Percentiles rank a stretch among this genome's conserved stretches.
phyloP scores from a whole-genome alignment of 2,113 vertebrate genomes.

The Ameiurus melas region DNA sequence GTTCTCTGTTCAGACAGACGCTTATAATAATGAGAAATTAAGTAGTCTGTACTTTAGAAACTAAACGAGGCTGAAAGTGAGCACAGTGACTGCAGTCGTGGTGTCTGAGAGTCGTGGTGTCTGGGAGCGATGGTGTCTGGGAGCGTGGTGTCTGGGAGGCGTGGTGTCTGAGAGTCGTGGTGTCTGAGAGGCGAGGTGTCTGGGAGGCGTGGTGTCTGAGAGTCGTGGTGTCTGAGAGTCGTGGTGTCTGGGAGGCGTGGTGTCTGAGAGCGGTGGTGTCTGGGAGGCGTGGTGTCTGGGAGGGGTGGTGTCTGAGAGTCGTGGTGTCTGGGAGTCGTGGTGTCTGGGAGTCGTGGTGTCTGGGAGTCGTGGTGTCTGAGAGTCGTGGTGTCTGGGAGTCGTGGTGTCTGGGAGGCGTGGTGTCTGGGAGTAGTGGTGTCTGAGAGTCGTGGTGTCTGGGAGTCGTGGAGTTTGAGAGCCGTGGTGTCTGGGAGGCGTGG shows the following conservation, averaged over 20 bases:
- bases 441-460: slow-evolving; percentile 7
- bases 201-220: slow-evolving; percentile 2
- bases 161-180: background rate
- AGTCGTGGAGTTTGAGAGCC: no score
- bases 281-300: slow-evolving; percentile 6
- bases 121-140: no score
- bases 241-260: background rate
- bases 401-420: background rate
- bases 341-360: background rate
- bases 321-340: slow-evolving; percentile 19
- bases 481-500: slow-evolving; percentile 17
- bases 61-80: background rate
- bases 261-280: no score
- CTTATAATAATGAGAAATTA: background rate
- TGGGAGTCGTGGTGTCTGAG: slow-evolving; percentile 4
- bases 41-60: background rate
- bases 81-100: background rate
- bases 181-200: no score
- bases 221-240: slow-evolving; percentile 15
- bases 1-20: background rate
- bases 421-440: no score
- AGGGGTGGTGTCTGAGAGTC: no score
- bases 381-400: slow-evolving; percentile 16
- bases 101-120: slow-evolving; percentile 16
- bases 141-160: no score